Evolutionary conservation across 23 tunicate species (phyloP), one percentile per base, ranked within the genome.

Genomic region (Styela plicata): DNA sequence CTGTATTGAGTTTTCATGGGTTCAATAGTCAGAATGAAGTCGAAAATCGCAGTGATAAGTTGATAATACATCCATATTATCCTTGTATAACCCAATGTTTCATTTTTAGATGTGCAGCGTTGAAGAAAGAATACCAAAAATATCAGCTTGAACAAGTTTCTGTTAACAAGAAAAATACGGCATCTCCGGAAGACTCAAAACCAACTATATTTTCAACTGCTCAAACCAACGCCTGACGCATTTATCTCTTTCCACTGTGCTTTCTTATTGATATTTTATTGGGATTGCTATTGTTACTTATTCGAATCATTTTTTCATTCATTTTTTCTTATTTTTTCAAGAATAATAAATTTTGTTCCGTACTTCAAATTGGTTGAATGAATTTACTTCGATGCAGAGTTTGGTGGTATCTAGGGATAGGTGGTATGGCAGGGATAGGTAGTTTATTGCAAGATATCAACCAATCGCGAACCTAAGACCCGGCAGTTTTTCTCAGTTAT

Each of bases 21-120:
- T n/a, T n/a, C n/a, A n/a, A n/a, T n/a, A n/a, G n/a, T n/a, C n/a
- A n/a, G n/a, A n/a, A n/a, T n/a, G n/a, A n/a, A n/a, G n/a, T n/a
- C n/a, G n/a, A n/a, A n/a, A n/a, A n/a, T n/a, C n/a, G n/a, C n/a
- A n/a, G n/a, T n/a, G n/a, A n/a, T n/a, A n/a, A n/a, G n/a, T n/a
- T n/a, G n/a, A n/a, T n/a, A n/a, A n/a, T n/a, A n/a, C n/a, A n/a
- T n/a, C n/a, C n/a, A 27, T 24, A 65, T 65, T 65, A 24, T 24
- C 10, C 17, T 25, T 65, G 29, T 65, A 24, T 27, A 65, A 57
- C 20, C 18, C 64, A 19, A 57, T 61, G 10, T n/a, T n/a, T 28
- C 10, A 7, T 84, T 32, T 33, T 2, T 71, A 90, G 96, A 37
- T 90, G 96, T 57, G 96, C 96, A 21, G 90, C 77, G 70, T 71